These are phyloP conservation scores for Eulemur coronatus DNA, from an alignment of 2,797 vertebrate species.

Conservation along the genomic window DNA sequence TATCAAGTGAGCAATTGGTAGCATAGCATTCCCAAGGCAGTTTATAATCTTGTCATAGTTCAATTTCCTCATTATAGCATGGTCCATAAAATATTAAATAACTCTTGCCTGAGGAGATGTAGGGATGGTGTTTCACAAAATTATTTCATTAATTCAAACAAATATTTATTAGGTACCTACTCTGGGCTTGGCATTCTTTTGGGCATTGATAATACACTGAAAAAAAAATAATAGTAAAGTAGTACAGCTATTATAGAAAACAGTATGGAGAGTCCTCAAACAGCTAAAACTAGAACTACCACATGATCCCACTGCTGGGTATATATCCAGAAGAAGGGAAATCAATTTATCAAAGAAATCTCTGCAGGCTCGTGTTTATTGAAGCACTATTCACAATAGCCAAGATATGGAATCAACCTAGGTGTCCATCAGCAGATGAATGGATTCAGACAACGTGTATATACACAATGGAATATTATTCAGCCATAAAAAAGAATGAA, in stretches of 20 bases:
- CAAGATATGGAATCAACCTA: background rate
- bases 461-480: background rate
- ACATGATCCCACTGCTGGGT: background rate
- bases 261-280: background rate
- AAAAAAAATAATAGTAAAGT: background rate
- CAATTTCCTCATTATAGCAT: background rate
- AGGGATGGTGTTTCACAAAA: background rate
- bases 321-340: background rate
- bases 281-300: background rate
- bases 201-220: background rate
- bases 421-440: background rate
- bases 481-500: background rate
- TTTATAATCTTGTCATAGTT: background rate
- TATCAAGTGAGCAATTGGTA: background rate
- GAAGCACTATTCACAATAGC: background rate
- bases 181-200: background rate
- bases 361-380: background rate
- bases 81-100: background rate
- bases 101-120: background rate
- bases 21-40: background rate
- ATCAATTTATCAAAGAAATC: background rate
- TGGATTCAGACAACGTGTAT: background rate
- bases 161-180: constrained; percentile 3
- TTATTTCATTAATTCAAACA: constrained; percentile 34
- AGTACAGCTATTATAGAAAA: background rate